Evolutionary conservation across 2,797 vertebrate species (phyloP).

Genomic region (Sorex maritimensis): DNA sequence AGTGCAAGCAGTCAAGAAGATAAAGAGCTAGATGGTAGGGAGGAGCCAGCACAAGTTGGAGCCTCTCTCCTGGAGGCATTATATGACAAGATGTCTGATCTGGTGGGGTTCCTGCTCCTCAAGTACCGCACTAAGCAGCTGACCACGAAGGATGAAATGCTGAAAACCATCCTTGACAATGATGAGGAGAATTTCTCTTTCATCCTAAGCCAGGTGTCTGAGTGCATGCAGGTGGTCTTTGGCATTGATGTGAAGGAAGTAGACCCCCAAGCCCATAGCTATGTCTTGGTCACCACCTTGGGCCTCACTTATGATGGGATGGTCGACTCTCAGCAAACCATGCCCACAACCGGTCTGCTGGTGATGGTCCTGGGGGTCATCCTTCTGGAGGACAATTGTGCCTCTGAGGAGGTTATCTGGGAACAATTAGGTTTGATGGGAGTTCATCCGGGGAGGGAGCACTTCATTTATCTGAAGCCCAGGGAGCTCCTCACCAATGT

Average conservation of each 20-base stretch:
- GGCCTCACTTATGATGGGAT: background rate
- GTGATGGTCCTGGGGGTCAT: background rate
- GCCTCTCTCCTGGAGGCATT: no score
- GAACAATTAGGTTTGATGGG: background rate
- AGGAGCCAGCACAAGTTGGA: no score
- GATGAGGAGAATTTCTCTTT: background rate
- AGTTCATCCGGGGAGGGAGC: background rate
- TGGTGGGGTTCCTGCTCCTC: no score
- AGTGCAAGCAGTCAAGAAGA: no score
- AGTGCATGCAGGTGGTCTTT: background rate
- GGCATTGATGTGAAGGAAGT: background rate
- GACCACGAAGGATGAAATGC: background rate
- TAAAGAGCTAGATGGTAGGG: no score
- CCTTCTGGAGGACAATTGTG: background rate
- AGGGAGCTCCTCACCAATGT: constrained; percentile 3
- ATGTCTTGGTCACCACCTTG: background rate
- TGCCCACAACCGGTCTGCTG: background rate
- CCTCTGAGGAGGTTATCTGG: background rate
- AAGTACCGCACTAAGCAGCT: no score
- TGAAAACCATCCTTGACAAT: background rate
- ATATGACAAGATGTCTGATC: no score
- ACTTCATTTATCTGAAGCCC: background rate
- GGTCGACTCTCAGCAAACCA: background rate
- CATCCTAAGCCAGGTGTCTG: background rate
- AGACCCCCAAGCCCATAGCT: background rate